Conservation (phyloP, 1,140 invertebrate genomes). For the Drosophila asahinai region DNA sequence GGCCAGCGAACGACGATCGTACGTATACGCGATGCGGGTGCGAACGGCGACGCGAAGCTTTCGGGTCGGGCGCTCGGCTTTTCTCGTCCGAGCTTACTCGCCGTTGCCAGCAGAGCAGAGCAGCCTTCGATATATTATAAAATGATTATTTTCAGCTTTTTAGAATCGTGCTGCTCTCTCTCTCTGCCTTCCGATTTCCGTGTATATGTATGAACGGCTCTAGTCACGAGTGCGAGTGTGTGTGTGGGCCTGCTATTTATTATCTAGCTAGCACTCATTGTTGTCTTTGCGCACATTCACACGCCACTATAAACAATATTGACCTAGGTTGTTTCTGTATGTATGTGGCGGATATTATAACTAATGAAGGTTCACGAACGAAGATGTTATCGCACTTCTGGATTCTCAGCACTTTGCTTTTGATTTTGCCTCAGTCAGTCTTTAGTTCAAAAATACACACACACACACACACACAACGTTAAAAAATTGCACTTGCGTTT, state of each 20-base stretch:
- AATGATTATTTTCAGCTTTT: slow-evolving; percentile 46
- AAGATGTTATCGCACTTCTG: slow-evolving; percentile 14
- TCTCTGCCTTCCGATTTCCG: slow-evolving; percentile 44
- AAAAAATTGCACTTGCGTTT: slow-evolving; percentile 52
- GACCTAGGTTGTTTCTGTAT: slow-evolving; percentile 77
- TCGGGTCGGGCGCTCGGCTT: slow-evolving; percentile 8
- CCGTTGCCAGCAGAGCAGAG: slow-evolving; percentile 12
- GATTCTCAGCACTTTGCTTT: slow-evolving; percentile 11
- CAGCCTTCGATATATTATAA: slow-evolving; percentile 46
- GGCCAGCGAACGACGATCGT: slow-evolving; percentile 20
- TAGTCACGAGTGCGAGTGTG: slow-evolving; percentile 38
- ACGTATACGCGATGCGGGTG: slow-evolving; percentile 31
- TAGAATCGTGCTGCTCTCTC: slow-evolving; percentile 30
- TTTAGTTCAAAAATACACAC: slow-evolving; percentile 31
- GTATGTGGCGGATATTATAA: slow-evolving; percentile 22
- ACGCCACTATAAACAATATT: slow-evolving; percentile 85
- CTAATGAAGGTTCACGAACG: slow-evolving; percentile 18
- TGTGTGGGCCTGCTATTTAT: slow-evolving; percentile 54
- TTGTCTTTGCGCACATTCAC: slow-evolving; percentile 67
- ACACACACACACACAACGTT: slow-evolving; percentile 17
- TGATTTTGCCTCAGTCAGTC: slow-evolving; percentile 48
- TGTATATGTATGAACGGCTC: slow-evolving; percentile 35
- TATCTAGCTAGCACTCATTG: slow-evolving; percentile 65
- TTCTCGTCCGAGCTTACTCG: slow-evolving; percentile 26
- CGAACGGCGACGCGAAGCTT: slow-evolving; percentile 1